Conservation (phyloP, 1,140 invertebrate species). For the Cydia amplana region DNA sequence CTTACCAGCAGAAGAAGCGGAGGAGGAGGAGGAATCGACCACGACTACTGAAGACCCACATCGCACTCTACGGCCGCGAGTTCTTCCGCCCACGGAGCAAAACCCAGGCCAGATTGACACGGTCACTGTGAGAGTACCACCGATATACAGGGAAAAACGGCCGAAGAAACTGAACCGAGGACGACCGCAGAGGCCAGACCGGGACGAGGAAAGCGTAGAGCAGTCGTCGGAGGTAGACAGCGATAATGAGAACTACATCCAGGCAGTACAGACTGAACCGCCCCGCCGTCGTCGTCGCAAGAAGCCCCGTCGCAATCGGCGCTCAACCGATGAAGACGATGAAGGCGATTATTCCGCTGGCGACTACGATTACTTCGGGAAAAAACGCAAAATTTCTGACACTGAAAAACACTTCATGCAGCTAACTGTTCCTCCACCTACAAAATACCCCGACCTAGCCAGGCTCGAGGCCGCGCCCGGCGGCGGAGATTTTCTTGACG, state of each 20-base stretch:
- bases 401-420: slow-evolving; percentile 58
- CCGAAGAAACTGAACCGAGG: slow-evolving; percentile 69
- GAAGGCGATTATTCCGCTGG: slow-evolving; percentile 49
- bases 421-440: slow-evolving; percentile 55
- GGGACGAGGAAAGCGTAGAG: slow-evolving; percentile 49
- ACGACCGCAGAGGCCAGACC: slow-evolving; percentile 48
- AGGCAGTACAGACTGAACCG: slow-evolving; percentile 44
- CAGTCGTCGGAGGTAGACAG: slow-evolving; percentile 49
- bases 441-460: slow-evolving; percentile 54
- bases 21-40: slow-evolving; percentile 66
- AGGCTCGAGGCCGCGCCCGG: slow-evolving; percentile 50
- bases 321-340: slow-evolving; percentile 43
- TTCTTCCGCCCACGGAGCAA: slow-evolving; percentile 74
- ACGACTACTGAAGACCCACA: slow-evolving; percentile 74
- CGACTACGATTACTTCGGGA: slow-evolving; percentile 68
- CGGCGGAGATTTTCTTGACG: slow-evolving; percentile 57
- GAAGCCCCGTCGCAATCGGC: slow-evolving; percentile 49
- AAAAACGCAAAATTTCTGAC: slow-evolving; percentile 57
- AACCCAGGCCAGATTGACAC: slow-evolving; percentile 77
- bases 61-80: slow-evolving; percentile 62
- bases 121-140: slow-evolving; percentile 74
- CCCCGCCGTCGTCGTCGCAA: slow-evolving; percentile 61
- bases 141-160: slow-evolving; percentile 72
- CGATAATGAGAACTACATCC: slow-evolving; percentile 53
- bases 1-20: slow-evolving; percentile 38